Conservation (phyloP, 2,113 vertebrate species). For the Cisticola juncidis region DNA sequence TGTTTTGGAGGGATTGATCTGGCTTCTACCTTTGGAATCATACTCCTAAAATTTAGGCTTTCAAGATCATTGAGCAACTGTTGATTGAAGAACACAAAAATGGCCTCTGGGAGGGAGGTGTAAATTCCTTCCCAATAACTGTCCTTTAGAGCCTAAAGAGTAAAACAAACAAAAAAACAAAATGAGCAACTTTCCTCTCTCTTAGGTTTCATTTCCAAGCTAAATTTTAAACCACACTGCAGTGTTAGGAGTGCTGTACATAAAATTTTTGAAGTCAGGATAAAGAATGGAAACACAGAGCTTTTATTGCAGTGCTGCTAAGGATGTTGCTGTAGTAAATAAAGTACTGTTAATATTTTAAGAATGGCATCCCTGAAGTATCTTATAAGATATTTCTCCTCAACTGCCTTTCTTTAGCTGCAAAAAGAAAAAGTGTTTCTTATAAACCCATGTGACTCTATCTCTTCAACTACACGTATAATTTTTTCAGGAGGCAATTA, state of each 20-base stretch:
- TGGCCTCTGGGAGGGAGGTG: background rate
- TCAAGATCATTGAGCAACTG: background rate
- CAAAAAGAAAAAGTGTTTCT: background rate
- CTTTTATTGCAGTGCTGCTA: slow-evolving; percentile 1
- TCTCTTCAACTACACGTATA: background rate
- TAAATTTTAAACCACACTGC: background rate
- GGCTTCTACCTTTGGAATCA: background rate
- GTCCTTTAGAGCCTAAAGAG: background rate
- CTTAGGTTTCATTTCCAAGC: background rate
- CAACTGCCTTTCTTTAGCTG: background rate
- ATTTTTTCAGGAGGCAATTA: background rate
- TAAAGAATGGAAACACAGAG: background rate
- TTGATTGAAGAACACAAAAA: background rate
- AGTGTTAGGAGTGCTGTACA: background rate
- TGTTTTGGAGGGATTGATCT: background rate
- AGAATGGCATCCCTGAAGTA: slow-evolving; percentile 2
- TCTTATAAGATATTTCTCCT: background rate
- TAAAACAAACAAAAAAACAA: background rate
- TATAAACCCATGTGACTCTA: background rate
- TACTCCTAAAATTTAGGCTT: background rate
- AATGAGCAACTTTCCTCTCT: background rate
- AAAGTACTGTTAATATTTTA: slow-evolving; percentile 34
- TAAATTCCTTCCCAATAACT: background rate
- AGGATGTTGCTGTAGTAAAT: background rate
- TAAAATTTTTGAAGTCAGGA: background rate